Evolutionary conservation across 2,113 vertebrate genomes (phyloP).

Genomic region (Willisornis vidua): DNA sequence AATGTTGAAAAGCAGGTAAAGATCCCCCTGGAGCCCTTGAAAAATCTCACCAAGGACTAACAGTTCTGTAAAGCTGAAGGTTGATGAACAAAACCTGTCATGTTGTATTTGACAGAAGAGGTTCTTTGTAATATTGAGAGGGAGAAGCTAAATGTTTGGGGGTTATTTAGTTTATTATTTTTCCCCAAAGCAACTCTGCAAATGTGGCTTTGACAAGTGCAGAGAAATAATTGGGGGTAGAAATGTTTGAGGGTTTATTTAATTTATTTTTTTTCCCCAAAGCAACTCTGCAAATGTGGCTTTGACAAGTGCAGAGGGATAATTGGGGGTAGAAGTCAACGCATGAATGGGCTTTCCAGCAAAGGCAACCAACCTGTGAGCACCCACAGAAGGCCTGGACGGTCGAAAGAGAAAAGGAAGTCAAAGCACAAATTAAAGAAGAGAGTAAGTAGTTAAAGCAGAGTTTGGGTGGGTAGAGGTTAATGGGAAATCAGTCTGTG

Average conservation of each 20-base stretch:
- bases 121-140: neutral
- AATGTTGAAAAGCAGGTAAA: conserved; percentile 96
- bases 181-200: conserved; percentile 88
- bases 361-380: conserved; percentile 78
- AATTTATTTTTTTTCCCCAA: neutral
- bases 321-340: conserved; percentile 96
- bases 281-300: conserved; percentile 97
- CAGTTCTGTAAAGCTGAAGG: neutral
- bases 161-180: neutral
- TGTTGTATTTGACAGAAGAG: neutral
- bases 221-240: conserved; percentile 97
- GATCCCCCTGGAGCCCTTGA: neutral
- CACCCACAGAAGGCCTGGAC: conserved; percentile 82
- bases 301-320: conserved; percentile 97
- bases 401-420: conserved; percentile 96
- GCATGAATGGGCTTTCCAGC: conserved; percentile 87
- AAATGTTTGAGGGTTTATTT: conserved; percentile 4
- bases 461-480: neutral
- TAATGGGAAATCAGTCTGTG: neutral
- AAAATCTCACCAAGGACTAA: neutral
- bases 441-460: conserved; percentile 77
- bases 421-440: conserved; percentile 98
- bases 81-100: neutral
- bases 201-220: conserved; percentile 94
- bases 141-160: neutral